A percentile compares a stretch with the other conserved stretches of the same genome.
These are phyloP conservation scores for Lepeophtheirus salmonis DNA, from an alignment of 1,140 invertebrate genomes.

Conservation along the genomic window DNA sequence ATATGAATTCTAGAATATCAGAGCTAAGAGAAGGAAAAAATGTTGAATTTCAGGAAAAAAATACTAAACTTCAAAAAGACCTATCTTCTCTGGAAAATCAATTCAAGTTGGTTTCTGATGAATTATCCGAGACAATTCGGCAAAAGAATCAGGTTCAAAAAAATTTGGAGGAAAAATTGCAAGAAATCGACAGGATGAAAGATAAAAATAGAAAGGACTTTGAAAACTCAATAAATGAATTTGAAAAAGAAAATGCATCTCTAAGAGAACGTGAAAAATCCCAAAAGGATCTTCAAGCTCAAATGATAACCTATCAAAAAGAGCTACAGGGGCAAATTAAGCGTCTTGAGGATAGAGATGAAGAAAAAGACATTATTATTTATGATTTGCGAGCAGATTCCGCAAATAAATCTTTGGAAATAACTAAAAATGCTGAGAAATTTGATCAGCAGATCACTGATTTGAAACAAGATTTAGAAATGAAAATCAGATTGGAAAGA, in stretches of 20 bases:
- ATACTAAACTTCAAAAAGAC: slow-evolving; percentile 22
- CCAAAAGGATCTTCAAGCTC: slow-evolving; percentile 13
- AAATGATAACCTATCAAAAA: slow-evolving; percentile 15
- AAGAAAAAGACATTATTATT: slow-evolving; percentile 19
- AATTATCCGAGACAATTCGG: neutral
- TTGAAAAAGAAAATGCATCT: slow-evolving; percentile 12
- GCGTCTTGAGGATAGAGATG: slow-evolving; percentile 22
- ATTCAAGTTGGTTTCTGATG: neutral
- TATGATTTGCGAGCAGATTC: slow-evolving; percentile 18
- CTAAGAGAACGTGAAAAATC: slow-evolving; percentile 19
- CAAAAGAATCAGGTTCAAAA: neutral
- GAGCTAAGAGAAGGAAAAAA: slow-evolving; percentile 19
- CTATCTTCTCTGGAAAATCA: slow-evolving; percentile 7
- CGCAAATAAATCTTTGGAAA: slow-evolving; percentile 18
- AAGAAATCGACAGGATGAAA: neutral
- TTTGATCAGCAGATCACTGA: slow-evolving; percentile 24
- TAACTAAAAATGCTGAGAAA: slow-evolving; percentile 23
- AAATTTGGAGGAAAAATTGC: neutral
- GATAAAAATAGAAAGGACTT: neutral
- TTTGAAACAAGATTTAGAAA: slow-evolving; percentile 23
- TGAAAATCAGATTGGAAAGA: slow-evolving; percentile 24
- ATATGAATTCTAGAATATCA: neutral
- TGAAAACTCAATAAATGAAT: slow-evolving; percentile 6
- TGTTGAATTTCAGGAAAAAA: slow-evolving; percentile 20
- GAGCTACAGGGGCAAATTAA: slow-evolving; percentile 21